Evolutionary conservation across 2,797 vertebrate species (phyloP).

Genomic region (Glyptemys insculpta): DNA sequence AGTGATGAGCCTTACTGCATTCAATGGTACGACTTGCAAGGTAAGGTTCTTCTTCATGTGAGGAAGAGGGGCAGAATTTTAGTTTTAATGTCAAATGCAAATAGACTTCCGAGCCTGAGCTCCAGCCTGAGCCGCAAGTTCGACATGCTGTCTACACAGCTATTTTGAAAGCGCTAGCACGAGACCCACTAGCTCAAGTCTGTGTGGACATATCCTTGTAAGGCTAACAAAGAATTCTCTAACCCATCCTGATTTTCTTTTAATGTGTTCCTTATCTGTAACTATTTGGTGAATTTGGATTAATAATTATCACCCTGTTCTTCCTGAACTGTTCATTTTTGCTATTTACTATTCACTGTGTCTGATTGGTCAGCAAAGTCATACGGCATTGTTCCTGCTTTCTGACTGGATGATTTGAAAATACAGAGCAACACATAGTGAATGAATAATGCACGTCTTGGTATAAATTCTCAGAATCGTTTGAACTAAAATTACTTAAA

Average conservation of each 20-base stretch:
- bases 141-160: background rate
- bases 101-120: background rate
- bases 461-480: background rate
- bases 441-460: background rate
- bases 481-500: background rate
- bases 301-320: background rate
- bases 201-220: background rate
- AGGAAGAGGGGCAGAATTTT: background rate
- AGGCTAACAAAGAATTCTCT: background rate
- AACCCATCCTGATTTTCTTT: background rate
- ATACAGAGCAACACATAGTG: background rate
- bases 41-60: background rate
- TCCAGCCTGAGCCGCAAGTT: background rate
- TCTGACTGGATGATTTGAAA: background rate
- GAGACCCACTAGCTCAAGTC: background rate
- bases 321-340: background rate
- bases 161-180: background rate
- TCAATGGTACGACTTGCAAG: background rate
- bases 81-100: background rate
- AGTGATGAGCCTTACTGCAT: background rate
- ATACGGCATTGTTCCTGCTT: background rate
- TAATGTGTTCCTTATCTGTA: background rate
- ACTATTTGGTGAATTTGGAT: background rate
- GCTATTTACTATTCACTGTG: background rate
- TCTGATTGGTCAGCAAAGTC: background rate